phyloP scores from a whole-genome alignment of 2,113 vertebrate genomes.

The Engystomops pustulosus region DNA sequence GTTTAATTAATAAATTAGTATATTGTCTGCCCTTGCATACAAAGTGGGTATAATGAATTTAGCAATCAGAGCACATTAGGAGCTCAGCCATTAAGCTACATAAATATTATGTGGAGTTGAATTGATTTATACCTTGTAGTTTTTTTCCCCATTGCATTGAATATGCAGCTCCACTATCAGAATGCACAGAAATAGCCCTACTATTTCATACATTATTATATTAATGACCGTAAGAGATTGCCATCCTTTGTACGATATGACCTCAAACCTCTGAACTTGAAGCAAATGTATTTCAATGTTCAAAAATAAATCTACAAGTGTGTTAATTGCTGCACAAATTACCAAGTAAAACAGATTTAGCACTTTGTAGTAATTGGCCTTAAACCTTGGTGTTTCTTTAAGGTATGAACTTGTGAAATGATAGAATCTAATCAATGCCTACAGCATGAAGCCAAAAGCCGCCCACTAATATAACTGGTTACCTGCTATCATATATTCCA shows the following conservation, averaged over 20 bases:
- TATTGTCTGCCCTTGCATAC: conserved; percentile 23
- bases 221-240: conserved; percentile 31
- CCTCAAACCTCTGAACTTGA: conserved; percentile 54
- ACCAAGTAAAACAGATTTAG: conserved; percentile 54
- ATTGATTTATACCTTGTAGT: conserved; percentile 41
- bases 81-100: conserved; percentile 39
- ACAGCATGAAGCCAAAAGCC: conserved; percentile 44
- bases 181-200: conserved; percentile 18
- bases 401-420: conserved; percentile 44
- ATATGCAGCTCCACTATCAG: conserved; percentile 14
- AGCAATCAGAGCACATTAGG: conserved; percentile 44
- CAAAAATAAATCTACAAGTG: conserved; percentile 48
- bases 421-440: conserved; percentile 47
- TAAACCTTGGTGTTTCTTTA: conserved; percentile 56
- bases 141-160: conserved; percentile 35
- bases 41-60: conserved; percentile 44
- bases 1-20: conserved; percentile 50
- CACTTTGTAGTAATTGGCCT: conserved; percentile 56
- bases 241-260: conserved; percentile 43
- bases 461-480: conserved; percentile 37
- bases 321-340: conserved; percentile 54
- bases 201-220: conserved; percentile 14
- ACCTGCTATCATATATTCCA: conserved; percentile 26
- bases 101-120: conserved; percentile 46
- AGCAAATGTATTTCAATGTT: conserved; percentile 45